Conservation (phyloP, 2,797 vertebrate genomes). For the Aeoliscus strigatus region DNA sequence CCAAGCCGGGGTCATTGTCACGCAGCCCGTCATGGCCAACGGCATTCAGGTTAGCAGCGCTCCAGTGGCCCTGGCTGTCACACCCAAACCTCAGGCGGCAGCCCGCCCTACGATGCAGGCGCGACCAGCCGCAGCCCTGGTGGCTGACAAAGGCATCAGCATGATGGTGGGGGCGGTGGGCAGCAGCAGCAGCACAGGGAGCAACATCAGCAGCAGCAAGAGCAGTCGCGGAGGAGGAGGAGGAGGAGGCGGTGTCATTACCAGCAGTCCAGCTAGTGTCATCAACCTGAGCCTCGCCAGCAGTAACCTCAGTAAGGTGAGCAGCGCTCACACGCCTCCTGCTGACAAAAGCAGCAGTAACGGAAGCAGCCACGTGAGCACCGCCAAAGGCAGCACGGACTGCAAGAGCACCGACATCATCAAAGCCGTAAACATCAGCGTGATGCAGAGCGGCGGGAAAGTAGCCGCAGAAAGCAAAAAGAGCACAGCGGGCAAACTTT, state of each 20-base stretch:
- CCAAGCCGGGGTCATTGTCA: slow-evolving; percentile 88
- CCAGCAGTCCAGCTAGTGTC: slow-evolving; percentile 49
- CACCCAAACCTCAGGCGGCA: slow-evolving; percentile 78
- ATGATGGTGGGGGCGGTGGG: slow-evolving; percentile 75
- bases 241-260: slow-evolving; percentile 25
- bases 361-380: slow-evolving; percentile 12
- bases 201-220: slow-evolving; percentile 73
- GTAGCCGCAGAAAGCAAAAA: slow-evolving; percentile 33
- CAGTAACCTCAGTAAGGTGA: slow-evolving; percentile 50
- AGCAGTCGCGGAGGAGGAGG: slow-evolving; percentile 54
- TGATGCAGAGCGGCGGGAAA: slow-evolving; percentile 31
- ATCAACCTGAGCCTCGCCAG: slow-evolving; percentile 63
- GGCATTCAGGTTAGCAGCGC: slow-evolving; percentile 86
- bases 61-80: slow-evolving; percentile 84
- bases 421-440: slow-evolving; percentile 25
- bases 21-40: slow-evolving; percentile 88
- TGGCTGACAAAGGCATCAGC: slow-evolving; percentile 76
- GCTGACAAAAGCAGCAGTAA: slow-evolving; percentile 43
- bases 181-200: slow-evolving; percentile 70
- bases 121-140: slow-evolving; percentile 71
- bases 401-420: slow-evolving; percentile 32
- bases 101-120: slow-evolving; percentile 79
- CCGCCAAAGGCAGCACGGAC: slow-evolving; percentile 34
- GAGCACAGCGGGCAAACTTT: slow-evolving; percentile 16
- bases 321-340: slow-evolving; percentile 31